Conservation (phyloP, 35 echinoderm and acorn worm species). For the Heliocidaris tuberculata region DNA sequence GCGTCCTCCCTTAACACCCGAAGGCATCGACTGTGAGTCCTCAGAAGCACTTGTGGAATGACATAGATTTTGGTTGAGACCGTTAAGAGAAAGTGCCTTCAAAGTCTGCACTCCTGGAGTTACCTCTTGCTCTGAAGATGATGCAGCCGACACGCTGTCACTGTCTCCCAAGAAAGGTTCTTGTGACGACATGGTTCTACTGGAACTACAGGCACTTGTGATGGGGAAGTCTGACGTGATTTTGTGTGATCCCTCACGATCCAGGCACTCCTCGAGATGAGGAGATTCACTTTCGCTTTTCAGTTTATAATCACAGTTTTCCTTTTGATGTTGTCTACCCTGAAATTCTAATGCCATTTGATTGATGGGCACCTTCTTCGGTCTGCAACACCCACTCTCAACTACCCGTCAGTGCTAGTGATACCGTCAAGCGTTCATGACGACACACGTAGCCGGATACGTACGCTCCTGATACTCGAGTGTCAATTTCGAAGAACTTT, state of each 20-base stretch:
- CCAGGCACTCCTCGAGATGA: neutral
- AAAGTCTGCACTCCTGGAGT: neutral
- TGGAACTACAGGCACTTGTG: neutral
- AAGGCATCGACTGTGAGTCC: neutral
- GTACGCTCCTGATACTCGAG: neutral
- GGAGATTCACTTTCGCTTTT: neutral
- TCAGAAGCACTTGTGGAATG: neutral
- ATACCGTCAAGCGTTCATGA: neutral
- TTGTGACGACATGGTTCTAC: neutral
- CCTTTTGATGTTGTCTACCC: neutral
- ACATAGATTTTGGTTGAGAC: neutral
- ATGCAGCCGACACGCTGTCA: neutral
- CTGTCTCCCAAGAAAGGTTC: neutral
- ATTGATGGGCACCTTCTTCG: neutral
- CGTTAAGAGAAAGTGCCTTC: neutral
- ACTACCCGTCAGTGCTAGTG: neutral
- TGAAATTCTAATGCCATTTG: constrained; percentile 5
- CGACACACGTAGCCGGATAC: neutral
- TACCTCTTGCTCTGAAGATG: neutral
- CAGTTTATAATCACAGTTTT: neutral
- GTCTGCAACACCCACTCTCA: neutral
- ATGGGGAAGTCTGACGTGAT: neutral
- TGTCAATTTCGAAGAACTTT: neutral
- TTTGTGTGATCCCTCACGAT: neutral
- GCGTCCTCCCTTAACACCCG: neutral